Percentiles rank a stretch among this genome's conserved stretches.
These are phyloP conservation scores for Aquatica leii DNA, from an alignment of 2,888 invertebrate genomes.

Conservation along the genomic window DNA sequence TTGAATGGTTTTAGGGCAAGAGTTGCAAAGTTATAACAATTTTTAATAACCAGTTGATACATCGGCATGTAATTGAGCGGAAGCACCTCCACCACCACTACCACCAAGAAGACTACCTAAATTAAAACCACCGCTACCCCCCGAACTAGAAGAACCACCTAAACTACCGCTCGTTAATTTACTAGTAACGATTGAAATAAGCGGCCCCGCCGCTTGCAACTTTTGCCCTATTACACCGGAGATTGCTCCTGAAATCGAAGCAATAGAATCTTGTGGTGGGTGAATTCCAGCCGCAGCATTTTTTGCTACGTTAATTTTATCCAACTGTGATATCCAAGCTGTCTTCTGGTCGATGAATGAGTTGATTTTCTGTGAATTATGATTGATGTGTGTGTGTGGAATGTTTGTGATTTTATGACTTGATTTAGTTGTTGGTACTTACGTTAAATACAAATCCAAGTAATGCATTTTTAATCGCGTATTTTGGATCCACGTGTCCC, in stretches of 20 bases:
- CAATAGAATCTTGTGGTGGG: conserved; percentile 62
- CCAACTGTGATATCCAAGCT: conserved; percentile 72
- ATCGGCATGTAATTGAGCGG: neutral
- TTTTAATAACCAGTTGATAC: conserved; percentile 1
- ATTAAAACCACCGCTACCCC: conserved; percentile 37
- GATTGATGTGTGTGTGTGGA: conserved; percentile 18
- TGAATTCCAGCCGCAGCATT: conserved; percentile 75
- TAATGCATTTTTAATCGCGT: conserved; percentile 81
- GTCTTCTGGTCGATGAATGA: conserved; percentile 83
- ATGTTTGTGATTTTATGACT: neutral
- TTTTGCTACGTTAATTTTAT: conserved; percentile 77
- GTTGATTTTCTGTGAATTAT: conserved; percentile 77
- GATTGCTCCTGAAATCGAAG: conserved; percentile 70
- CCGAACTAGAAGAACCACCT: conserved; percentile 58
- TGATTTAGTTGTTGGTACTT: conserved; percentile 58
- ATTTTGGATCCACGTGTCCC: conserved; percentile 66
- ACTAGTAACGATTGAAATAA: conserved; percentile 72
- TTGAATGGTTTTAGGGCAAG: conserved; percentile 3
- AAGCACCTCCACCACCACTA: conserved; percentile 16
- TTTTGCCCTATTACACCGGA: conserved; percentile 76
- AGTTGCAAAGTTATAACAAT: neutral
- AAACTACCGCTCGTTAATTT: conserved; percentile 67
- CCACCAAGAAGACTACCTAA: conserved; percentile 23
- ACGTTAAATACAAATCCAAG: conserved; percentile 86
- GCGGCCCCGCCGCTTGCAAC: conserved; percentile 62